Evolutionary conservation across 2,888 invertebrate genomes (phyloP).

Genomic region (Nomada ferruginata): DNA sequence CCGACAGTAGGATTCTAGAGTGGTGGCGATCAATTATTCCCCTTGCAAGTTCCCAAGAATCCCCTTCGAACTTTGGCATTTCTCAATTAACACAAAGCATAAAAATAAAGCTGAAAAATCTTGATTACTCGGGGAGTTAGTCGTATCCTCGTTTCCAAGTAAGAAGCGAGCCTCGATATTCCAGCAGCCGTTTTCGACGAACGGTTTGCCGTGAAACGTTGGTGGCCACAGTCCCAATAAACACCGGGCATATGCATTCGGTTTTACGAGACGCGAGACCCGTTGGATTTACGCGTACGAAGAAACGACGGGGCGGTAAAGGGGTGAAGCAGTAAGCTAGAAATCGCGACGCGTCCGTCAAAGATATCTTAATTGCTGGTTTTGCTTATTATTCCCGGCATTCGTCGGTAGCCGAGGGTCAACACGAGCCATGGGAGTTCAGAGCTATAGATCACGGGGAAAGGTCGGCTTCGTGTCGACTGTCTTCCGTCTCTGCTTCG

Average conservation of each 20-base stretch:
- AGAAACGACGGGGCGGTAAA: constrained; percentile 37
- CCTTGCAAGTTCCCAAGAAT: neutral
- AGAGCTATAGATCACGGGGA: constrained; percentile 74
- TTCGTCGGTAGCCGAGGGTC: constrained; percentile 77
- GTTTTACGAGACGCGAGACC: constrained; percentile 68
- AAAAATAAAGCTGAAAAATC: no score
- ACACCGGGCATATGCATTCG: constrained; percentile 75
- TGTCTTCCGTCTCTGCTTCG: constrained; percentile 7
- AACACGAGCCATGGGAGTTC: constrained; percentile 65
- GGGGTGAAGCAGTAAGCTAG: constrained; percentile 16
- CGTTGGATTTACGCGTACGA: constrained; percentile 63
- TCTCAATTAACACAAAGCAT: no score
- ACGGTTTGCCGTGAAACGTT: constrained; percentile 74
- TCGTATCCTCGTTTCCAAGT: constrained; percentile 37
- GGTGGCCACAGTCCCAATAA: constrained; percentile 78
- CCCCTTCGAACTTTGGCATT: neutral
- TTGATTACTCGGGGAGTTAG: no score
- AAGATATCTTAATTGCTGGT: constrained; percentile 79
- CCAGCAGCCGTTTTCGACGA: constrained; percentile 55
- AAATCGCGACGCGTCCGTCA: constrained; percentile 60
- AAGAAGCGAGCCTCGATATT: constrained; percentile 41
- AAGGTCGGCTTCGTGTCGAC: constrained; percentile 47
- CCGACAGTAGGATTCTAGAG: neutral
- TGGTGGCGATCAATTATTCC: neutral
- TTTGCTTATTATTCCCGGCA: constrained; percentile 78